Evolutionary conservation across 2,113 vertebrate species (phyloP).

Genomic region (Brachionichthys hirsutus): DNA sequence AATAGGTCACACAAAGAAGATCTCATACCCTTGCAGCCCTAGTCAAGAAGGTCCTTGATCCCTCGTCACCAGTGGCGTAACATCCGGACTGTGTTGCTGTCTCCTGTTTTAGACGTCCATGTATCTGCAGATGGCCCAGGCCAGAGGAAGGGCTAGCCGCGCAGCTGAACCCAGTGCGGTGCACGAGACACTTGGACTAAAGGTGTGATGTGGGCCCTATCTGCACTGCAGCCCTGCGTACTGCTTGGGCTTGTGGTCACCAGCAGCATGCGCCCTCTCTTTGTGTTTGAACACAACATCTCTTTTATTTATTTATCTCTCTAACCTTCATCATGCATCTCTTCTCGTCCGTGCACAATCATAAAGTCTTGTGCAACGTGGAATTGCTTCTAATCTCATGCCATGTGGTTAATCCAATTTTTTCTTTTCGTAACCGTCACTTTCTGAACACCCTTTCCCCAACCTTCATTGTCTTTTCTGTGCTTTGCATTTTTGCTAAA

Average conservation of each 20-base stretch:
- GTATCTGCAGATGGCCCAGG: slow-evolving; percentile 85
- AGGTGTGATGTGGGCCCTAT: slow-evolving; percentile 85
- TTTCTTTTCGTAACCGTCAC: slow-evolving; percentile 25
- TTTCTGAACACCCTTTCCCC: slow-evolving; percentile 28
- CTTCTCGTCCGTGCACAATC: slow-evolving; percentile 19
- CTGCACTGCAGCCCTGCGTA: slow-evolving; percentile 45
- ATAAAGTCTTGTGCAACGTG: slow-evolving; percentile 5
- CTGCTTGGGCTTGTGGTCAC: slow-evolving; percentile 43
- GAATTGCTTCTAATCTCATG: slow-evolving; percentile 23
- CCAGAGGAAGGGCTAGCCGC: slow-evolving; percentile 90
- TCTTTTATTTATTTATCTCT: slow-evolving; percentile 13
- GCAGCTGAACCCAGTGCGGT: slow-evolving; percentile 83
- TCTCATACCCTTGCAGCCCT: too few species aligned
- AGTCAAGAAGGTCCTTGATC: slow-evolving; percentile 4
- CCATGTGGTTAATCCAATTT: slow-evolving; percentile 2
- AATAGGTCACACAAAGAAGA: too few species aligned
- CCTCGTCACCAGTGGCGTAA: slow-evolving; percentile 43
- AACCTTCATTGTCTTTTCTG: slow-evolving; percentile 19
- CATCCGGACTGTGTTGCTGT: slow-evolving; percentile 65
- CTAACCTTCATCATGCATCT: slow-evolving; percentile 44
- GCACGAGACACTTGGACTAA: slow-evolving; percentile 86
- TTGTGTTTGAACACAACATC: slow-evolving; percentile 48
- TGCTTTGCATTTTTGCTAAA: slow-evolving; percentile 42
- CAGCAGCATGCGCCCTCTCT: slow-evolving; percentile 52
- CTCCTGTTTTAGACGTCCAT: slow-evolving; percentile 77